phyloP scores from a whole-genome alignment of 2,113 vertebrate genomes.

The Hiodon tergisus region DNA sequence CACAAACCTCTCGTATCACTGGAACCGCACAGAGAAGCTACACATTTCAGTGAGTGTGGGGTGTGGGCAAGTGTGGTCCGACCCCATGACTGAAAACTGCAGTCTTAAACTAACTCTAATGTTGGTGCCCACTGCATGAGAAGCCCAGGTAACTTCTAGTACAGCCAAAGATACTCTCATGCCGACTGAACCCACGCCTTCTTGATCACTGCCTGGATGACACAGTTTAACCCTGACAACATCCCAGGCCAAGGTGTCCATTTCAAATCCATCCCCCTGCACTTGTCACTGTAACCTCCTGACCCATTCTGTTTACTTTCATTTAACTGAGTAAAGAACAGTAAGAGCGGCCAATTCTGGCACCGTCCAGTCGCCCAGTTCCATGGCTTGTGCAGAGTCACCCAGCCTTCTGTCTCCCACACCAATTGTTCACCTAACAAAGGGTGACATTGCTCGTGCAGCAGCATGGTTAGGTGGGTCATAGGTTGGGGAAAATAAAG shows the following conservation, averaged over 20 bases:
- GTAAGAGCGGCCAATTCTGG: conserved; percentile 60
- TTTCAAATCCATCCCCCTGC: neutral
- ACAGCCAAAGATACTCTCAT: no score
- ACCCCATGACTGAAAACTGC: no score
- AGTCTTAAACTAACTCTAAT: no score
- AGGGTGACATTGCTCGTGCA: conserved; percentile 21
- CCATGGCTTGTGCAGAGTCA: conserved; percentile 16
- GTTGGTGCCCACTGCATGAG: no score
- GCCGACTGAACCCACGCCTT: no score
- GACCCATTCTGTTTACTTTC: neutral
- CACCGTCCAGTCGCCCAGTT: conserved; percentile 48
- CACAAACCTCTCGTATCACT: no score
- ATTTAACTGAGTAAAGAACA: conserved; percentile 18
- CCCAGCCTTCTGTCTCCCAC: conserved; percentile 41
- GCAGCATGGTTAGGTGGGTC: conserved; percentile 22
- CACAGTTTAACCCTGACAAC: neutral
- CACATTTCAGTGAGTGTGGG: no score
- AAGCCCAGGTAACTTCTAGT: no score
- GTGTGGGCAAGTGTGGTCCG: no score
- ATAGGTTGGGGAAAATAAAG: conserved; percentile 39
- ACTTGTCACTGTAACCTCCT: neutral
- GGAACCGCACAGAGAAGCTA: no score
- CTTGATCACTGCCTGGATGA: no score
- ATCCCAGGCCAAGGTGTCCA: neutral
- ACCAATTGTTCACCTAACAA: conserved; percentile 62